Evolutionary conservation across 2,797 vertebrate species (phyloP).

Genomic region (Xenops minutus): DNA sequence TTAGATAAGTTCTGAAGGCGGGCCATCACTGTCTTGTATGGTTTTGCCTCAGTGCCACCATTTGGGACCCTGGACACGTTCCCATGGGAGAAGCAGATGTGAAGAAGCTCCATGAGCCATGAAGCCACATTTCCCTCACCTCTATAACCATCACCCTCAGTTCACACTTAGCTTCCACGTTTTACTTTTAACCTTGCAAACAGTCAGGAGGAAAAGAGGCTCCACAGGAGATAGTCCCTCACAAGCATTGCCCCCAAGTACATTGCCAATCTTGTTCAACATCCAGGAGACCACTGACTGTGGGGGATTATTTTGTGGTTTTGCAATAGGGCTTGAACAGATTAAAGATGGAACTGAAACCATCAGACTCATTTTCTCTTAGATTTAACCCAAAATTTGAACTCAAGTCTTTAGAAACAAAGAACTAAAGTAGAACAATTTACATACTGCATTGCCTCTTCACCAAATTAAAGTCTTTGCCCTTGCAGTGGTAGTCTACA

Average conservation of each 20-base stretch:
- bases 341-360: not conserved
- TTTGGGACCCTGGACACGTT: not conserved
- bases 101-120: not conserved
- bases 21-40: accelerated
- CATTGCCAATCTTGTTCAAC: not conserved
- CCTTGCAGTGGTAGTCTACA: not conserved
- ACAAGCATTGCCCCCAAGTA: not conserved
- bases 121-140: not conserved
- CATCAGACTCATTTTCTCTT: not conserved
- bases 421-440: not conserved
- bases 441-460: not conserved
- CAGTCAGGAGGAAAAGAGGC: not conserved
- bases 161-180: not conserved
- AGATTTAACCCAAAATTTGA: not conserved
- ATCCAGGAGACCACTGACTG: not conserved
- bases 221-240: not conserved
- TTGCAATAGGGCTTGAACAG: not conserved
- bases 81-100: not conserved
- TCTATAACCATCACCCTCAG: not conserved
- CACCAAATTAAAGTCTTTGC: not conserved
- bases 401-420: not conserved
- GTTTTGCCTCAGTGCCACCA: not conserved
- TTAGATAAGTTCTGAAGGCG: not conserved
- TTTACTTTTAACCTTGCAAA: not conserved
- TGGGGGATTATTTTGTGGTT: not conserved